A percentile compares a stretch with the other conserved stretches of the same genome.
phyloP scores from a whole-genome alignment of 2,797 vertebrate species.

The Catharus ustulatus region DNA sequence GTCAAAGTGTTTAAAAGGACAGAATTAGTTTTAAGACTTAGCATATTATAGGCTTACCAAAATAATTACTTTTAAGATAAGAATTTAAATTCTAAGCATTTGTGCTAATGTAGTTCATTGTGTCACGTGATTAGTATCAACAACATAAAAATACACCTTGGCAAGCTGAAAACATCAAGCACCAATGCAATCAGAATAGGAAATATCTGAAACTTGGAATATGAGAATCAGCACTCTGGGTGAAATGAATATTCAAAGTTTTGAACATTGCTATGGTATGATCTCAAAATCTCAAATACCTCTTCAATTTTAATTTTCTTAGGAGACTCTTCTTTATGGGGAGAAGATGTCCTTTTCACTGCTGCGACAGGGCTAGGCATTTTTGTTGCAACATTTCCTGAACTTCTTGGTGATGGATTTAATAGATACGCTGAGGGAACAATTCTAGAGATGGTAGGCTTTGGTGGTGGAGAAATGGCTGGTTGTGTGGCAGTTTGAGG shows the following conservation, averaged over 20 bases:
- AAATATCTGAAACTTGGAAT: neutral
- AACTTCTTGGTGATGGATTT: constrained; percentile 77
- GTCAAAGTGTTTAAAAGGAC: neutral
- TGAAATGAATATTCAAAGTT: neutral
- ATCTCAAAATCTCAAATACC: constrained; percentile 70
- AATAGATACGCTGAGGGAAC: constrained; percentile 77
- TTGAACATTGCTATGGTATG: neutral
- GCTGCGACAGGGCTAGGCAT: constrained; percentile 75
- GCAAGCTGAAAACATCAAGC: neutral
- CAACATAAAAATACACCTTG: neutral
- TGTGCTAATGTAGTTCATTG: neutral
- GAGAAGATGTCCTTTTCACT: constrained; percentile 78
- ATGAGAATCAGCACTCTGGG: neutral
- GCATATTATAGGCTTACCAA: neutral
- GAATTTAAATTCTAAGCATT: neutral
- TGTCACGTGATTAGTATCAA: neutral
- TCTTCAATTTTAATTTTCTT: constrained; percentile 82
- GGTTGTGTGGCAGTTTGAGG: constrained; percentile 83
- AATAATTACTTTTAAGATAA: neutral
- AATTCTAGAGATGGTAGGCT: constrained; percentile 77
- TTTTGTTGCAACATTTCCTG: constrained; percentile 77
- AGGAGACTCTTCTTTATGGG: constrained; percentile 77
- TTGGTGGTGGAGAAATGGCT: constrained; percentile 79
- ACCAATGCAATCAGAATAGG: neutral
- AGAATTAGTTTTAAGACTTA: neutral